Conservation (phyloP, 2,797 vertebrate genomes). For the Lepilemur septentrionalis region DNA sequence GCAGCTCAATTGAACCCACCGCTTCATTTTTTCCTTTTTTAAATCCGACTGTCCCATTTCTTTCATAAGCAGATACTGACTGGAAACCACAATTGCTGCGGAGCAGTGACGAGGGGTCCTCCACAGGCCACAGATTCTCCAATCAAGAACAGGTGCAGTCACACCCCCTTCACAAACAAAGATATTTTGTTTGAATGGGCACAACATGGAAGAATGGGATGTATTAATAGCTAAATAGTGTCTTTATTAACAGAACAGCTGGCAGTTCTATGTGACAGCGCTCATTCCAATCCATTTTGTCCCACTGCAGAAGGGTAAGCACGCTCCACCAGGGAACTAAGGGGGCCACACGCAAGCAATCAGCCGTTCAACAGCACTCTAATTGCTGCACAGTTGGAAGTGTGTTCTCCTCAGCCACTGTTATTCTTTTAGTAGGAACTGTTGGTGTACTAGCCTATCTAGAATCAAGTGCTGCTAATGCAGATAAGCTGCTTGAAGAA, state of each 20-base stretch:
- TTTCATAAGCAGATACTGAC: background rate
- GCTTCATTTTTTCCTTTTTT: background rate
- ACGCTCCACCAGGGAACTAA: constrained; percentile 76
- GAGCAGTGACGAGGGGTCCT: constrained; percentile 38
- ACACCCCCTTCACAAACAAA: constrained; percentile 79
- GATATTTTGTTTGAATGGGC: constrained; percentile 81
- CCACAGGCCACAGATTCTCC: constrained; percentile 42
- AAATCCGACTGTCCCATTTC: background rate
- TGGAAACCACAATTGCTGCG: background rate
- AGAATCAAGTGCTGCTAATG: constrained; percentile 75
- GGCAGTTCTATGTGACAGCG: constrained; percentile 81
- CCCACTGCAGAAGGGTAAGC: constrained; percentile 81
- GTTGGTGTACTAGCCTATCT: constrained; percentile 76
- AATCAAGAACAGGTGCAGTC: constrained; percentile 82
- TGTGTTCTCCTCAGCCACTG: constrained; percentile 80
- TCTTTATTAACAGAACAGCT: constrained; percentile 87
- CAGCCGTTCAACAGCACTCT: constrained; percentile 76
- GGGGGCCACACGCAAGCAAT: constrained; percentile 82
- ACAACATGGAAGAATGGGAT: constrained; percentile 77
- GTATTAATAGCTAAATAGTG: constrained; percentile 83
- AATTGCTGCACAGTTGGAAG: constrained; percentile 86
- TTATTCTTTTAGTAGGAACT: constrained; percentile 81
- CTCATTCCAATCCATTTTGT: constrained; percentile 85
- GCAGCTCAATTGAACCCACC: background rate
- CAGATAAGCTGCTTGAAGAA: constrained; percentile 74